Evolutionary conservation across 2,888 invertebrate genomes (phyloP).

Genomic region (Mechanitis mazaeus): DNA sequence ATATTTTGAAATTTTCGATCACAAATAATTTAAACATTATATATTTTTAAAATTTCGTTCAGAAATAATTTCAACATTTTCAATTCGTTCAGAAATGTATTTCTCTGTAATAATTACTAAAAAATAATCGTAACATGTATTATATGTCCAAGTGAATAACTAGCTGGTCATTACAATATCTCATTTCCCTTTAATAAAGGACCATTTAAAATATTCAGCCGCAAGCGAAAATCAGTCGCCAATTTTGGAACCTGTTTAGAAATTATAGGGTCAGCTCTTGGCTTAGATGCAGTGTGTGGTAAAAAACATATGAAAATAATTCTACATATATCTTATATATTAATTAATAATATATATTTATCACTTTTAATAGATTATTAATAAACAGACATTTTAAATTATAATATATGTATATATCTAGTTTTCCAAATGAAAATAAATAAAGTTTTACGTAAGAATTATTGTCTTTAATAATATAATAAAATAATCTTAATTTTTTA

Average conservation of each 20-base stretch:
- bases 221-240: constrained; percentile 63
- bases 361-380: too few species aligned
- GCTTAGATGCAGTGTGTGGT: constrained; percentile 42
- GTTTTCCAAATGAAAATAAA: too few species aligned
- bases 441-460: too few species aligned
- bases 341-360: background rate
- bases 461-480: too few species aligned
- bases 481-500: background rate
- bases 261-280: constrained; percentile 69
- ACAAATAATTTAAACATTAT: too few species aligned
- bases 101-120: constrained; percentile 22
- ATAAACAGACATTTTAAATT: too few species aligned
- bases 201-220: constrained; percentile 63
- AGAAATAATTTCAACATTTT: too few species aligned
- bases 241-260: constrained; percentile 75
- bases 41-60: too few species aligned
- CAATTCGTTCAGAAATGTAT: constrained; percentile 14
- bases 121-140: constrained; percentile 22
- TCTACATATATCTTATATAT: constrained; percentile 20
- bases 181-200: constrained; percentile 67
- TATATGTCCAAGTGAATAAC: constrained; percentile 36
- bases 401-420: too few species aligned
- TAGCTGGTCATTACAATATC: constrained; percentile 67
- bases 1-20: too few species aligned
- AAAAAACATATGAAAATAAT: constrained; percentile 24